These are phyloP conservation scores for Colletes collaris DNA, from an alignment of 2,888 invertebrate genomes.

Conservation along the genomic window DNA sequence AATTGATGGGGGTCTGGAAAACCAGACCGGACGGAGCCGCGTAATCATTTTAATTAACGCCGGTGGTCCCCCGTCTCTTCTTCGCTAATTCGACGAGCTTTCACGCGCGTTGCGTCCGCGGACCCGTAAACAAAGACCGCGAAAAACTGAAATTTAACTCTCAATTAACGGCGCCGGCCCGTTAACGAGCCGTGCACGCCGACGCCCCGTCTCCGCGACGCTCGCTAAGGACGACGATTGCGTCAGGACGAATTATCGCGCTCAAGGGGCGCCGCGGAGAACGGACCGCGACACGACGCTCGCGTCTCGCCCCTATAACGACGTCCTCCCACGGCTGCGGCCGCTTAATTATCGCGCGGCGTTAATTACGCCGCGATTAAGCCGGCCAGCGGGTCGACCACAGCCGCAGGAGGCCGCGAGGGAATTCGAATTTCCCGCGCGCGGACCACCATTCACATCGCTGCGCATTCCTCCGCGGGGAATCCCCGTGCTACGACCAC, in stretches of 20 bases:
- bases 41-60: constrained; percentile 42
- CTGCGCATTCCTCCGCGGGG: no score
- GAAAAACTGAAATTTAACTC: constrained; percentile 63
- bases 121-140: constrained; percentile 17
- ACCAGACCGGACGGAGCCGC: not conserved
- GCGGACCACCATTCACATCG: not conserved
- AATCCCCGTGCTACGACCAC: no score
- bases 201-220: constrained; percentile 26
- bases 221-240: constrained; percentile 36
- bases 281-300: constrained; percentile 8
- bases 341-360: constrained; percentile 66
- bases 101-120: not conserved
- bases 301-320: constrained; percentile 46
- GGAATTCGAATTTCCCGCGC: constrained; percentile 54
- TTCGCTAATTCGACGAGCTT: not conserved
- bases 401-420: constrained; percentile 23
- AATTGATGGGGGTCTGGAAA: no score
- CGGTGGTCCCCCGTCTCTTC: not conserved
- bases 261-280: constrained; percentile 25
- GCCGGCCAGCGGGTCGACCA: constrained; percentile 47
- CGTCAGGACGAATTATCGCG: constrained; percentile 51
- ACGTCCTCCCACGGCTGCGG: constrained; percentile 40
- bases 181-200: constrained; percentile 51
- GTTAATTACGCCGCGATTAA: constrained; percentile 71
- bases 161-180: constrained; percentile 63